Base-by-base conservation (phyloP, 37 sponge, comb jelly and placozoan genomes). In the Chondrosia reniformis region DNA sequence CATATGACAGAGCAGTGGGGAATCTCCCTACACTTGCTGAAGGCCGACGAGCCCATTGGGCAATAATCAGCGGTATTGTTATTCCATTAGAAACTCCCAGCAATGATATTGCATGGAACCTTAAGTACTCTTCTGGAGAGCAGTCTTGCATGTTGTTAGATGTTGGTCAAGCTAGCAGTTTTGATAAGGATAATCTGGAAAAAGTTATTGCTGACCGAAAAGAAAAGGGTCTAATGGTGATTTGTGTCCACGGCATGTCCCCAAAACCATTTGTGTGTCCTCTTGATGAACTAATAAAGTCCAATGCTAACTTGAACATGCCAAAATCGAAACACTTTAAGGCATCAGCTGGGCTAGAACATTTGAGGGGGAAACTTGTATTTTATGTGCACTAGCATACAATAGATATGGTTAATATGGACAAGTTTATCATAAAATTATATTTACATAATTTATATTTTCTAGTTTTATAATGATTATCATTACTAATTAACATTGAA, bases 11-110 rank as follows among this genome's bases (percentile, higher is more conserved):
- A 17, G 39, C 72, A 7, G 36, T 69, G 19, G 72, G 41, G n/a
- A 69, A 69, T 44, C 32, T 43, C 2, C 72, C 72, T 21, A 40
- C 43, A 13, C 43, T 69, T 1, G 41, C 72, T 40, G 72, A 69
- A 69, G 72, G 72, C 36, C 39, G 44, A 69, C 39, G 72, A 69
- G 72, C 72, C 72, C 72, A 69, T 24, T 69, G 72, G 72, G 72
- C 72, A 43, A 17, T 69, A 43, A 69, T 69, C 42, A 39, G 41
- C 21, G 72, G 72, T 25, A 19, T 69, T 15, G 43, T 69, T 19
- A 25, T 69, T 19, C 6, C 44, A 1, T 24, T 69, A 24, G 44
- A 41, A 13, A 22, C 5, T 15, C 1, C 6, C 17, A 19, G 21
- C 19, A n/a, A 19, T 28, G 19, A 19, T 13, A 25, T 13, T 34